Base-by-base conservation (phyloP, 2,113 vertebrate species). In the Paramisgurnus dabryanus region DNA sequence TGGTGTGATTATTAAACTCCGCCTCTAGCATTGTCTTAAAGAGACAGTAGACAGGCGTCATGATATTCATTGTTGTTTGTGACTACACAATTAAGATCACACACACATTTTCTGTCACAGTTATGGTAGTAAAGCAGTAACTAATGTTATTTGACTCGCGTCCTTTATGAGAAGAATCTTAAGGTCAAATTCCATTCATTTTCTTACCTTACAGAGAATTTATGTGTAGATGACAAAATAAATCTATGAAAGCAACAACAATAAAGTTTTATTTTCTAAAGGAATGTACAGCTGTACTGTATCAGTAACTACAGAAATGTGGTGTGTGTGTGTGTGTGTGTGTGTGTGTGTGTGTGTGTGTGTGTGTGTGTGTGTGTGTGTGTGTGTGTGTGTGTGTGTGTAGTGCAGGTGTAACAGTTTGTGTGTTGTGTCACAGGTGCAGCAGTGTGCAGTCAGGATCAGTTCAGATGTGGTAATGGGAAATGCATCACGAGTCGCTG, bases 391-490 rank as follows among this genome's bases (percentile, higher is more conserved):
- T 41, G 47, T 58, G 40, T 45, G 18, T 53, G 58, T 22, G 50
- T 50, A 50, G 49, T 50, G 11, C 12, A 13, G 12, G 49, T 53
- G 49, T 53, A 53, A 53, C 43, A 7, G 43, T 50, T 15, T 57
- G n/a, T 68, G 0, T 11, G 11, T 73, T 79, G 80, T 47, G 5
- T 84, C 39, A 47, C 87, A 91, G 91, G 82, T 67, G 86, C 88
- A 0, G 79, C 80, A 12, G 76, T 5, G 0, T 97, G 96, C 80
- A 85, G 45, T 5, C 76, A 86, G 55, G 82, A 76, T 0, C 91
- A 94, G 87, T 92, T 97, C 67, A 88, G 55, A 18, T 97, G 95
- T 57, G 83, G 34, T 1, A 93, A 94, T 0, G 93, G 93, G 8
- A 86, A 79, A 2, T 98, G 96, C 76, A 85, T 98, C 79, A 87